These are phyloP conservation scores for Rhinogobio ventralis DNA, from an alignment of 2,797 vertebrate genomes.

Conservation along the genomic window DNA sequence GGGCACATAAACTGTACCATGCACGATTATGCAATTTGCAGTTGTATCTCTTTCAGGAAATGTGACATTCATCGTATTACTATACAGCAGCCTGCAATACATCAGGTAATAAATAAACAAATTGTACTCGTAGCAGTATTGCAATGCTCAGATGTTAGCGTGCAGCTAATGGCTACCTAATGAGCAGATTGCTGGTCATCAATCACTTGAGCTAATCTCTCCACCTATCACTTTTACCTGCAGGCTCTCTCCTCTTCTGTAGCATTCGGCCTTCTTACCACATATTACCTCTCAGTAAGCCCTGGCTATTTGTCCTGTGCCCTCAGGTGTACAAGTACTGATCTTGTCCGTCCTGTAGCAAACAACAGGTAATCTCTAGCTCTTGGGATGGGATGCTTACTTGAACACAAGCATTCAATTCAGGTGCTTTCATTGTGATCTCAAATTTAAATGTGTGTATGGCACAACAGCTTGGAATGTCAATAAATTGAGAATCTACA, in stretches of 20 bases:
- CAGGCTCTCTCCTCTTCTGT: slow-evolving; percentile 52
- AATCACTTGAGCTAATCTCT: slow-evolving; percentile 52
- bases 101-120: not conserved
- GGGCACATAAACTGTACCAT: not conserved
- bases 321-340: slow-evolving; percentile 47
- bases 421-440: not conserved
- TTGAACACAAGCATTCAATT: not conserved
- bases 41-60: not conserved
- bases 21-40: not conserved
- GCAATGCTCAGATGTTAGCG: not conserved
- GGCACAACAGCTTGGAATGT: not conserved
- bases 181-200: slow-evolving; percentile 46
- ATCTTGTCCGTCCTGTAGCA: slow-evolving; percentile 32
- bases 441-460: not conserved
- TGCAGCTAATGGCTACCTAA: slow-evolving; percentile 46
- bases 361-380: slow-evolving; percentile 5
- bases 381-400: not conserved
- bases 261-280: not conserved
- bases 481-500: not conserved
- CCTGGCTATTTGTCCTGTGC: slow-evolving; percentile 34
- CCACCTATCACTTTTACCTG: slow-evolving; percentile 63
- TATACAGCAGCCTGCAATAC: not conserved
- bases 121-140: not conserved
- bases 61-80: not conserved
- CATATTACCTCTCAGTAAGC: slow-evolving; percentile 37